Evolutionary conservation across 2,113 vertebrate genomes (phyloP).

Genomic region (Heteronetta atricapilla): DNA sequence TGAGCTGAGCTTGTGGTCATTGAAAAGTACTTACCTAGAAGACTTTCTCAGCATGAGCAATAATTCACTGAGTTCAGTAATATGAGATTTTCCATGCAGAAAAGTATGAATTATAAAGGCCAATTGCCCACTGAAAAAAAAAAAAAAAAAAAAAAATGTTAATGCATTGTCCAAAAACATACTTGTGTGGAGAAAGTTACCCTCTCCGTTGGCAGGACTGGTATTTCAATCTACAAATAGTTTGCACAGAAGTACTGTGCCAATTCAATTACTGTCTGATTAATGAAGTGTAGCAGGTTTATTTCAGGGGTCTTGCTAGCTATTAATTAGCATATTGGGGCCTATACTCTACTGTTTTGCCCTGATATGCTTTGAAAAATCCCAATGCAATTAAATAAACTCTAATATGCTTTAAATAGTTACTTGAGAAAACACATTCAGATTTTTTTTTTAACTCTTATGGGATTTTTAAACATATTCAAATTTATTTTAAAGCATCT

Average conservation of each 20-base stretch:
- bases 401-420: conserved; percentile 83
- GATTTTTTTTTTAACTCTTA: conserved; percentile 71
- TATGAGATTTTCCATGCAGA: neutral
- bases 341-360: conserved; percentile 80
- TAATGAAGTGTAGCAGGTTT: conserved; percentile 85
- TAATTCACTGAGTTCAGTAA: neutral
- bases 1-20: conserved; percentile 27
- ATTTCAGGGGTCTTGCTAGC: conserved; percentile 83
- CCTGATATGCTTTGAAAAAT: conserved; percentile 84
- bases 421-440: conserved; percentile 80
- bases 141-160: neutral
- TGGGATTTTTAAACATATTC: conserved; percentile 76
- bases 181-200: conserved; percentile 41
- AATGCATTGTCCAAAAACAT: conserved; percentile 20
- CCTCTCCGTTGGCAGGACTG: conserved; percentile 65
- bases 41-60: neutral
- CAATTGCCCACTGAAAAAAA: neutral
- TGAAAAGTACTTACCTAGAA: conserved; percentile 39
- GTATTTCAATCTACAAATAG: conserved; percentile 76
- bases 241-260: conserved; percentile 79
- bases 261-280: conserved; percentile 86
- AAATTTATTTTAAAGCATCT: conserved; percentile 75
- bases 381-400: conserved; percentile 82
- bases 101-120: neutral
- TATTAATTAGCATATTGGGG: conserved; percentile 85